These are phyloP conservation scores for Maconellicoccus hirsutus DNA, from an alignment of 1,140 invertebrate species.

Conservation along the genomic window DNA sequence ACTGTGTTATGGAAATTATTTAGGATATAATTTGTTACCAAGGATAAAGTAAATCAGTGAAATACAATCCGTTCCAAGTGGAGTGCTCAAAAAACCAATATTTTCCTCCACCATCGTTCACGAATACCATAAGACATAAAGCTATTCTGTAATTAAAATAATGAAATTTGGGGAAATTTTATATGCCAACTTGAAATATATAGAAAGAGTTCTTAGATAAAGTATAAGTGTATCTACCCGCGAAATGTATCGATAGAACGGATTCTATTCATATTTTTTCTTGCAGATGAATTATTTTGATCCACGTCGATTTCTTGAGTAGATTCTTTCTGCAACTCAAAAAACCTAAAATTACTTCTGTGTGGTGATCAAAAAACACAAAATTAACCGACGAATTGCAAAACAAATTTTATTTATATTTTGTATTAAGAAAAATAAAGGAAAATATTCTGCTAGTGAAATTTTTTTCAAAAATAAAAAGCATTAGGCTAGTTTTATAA, in stretches of 20 bases:
- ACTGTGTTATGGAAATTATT: background rate
- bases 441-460: no score
- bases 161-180: background rate
- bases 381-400: no score
- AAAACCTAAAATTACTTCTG: no score
- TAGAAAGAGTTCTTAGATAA: no score
- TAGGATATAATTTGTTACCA: slow-evolving; percentile 43
- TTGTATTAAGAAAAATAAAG: no score
- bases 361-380: no score
- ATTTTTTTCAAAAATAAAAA: no score
- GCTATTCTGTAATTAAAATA: slow-evolving; percentile 28
- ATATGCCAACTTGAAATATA: no score
- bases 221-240: background rate
- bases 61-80: slow-evolving; percentile 72
- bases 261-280: background rate
- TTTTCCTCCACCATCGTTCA: slow-evolving; percentile 72
- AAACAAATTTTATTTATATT: no score
- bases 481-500: no score
- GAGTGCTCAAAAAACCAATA: slow-evolving; percentile 66
- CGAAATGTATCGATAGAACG: background rate
- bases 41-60: slow-evolving; percentile 84
- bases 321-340: background rate
- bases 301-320: background rate
- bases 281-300: background rate
- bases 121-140: slow-evolving; percentile 59